These are phyloP conservation scores for Ceratitis capitata DNA, from an alignment of 1,140 invertebrate genomes.

Conservation along the genomic window DNA sequence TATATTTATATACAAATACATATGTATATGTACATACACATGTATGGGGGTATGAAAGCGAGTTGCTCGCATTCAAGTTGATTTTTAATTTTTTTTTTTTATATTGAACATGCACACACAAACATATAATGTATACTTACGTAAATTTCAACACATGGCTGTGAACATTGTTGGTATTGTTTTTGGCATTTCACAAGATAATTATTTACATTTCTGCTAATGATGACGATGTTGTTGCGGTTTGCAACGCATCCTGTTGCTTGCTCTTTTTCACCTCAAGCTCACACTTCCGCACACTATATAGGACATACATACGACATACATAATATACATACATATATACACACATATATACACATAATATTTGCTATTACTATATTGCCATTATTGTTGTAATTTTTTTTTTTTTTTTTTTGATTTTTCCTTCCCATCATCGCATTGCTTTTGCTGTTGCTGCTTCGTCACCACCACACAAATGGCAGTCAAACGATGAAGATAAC, in stretches of 20 bases:
- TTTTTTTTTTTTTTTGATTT: neutral
- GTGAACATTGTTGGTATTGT: neutral
- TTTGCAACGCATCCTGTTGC: constrained; percentile 25
- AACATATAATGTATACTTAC: neutral
- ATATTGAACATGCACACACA: neutral
- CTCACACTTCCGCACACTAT: neutral
- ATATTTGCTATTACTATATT: neutral
- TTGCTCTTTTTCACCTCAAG: neutral
- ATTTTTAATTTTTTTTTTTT: constrained; percentile 25
- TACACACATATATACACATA: neutral
- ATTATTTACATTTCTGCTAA: constrained; percentile 38
- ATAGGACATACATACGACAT: no score
- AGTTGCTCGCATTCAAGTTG: neutral
- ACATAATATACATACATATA: neutral
- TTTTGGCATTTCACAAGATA: constrained; percentile 37
- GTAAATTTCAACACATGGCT: no score
- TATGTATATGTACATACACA: no score
- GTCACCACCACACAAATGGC: neutral
- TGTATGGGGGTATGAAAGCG: no score
- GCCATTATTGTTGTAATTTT: neutral
- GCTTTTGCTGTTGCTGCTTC: neutral
- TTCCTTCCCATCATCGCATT: neutral
- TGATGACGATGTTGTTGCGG: constrained; percentile 31
- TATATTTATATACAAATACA: no score
- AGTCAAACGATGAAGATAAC: neutral